Evolutionary conservation across 2,888 invertebrate genomes (phyloP).

Genomic region (Platypus cylindrus): DNA sequence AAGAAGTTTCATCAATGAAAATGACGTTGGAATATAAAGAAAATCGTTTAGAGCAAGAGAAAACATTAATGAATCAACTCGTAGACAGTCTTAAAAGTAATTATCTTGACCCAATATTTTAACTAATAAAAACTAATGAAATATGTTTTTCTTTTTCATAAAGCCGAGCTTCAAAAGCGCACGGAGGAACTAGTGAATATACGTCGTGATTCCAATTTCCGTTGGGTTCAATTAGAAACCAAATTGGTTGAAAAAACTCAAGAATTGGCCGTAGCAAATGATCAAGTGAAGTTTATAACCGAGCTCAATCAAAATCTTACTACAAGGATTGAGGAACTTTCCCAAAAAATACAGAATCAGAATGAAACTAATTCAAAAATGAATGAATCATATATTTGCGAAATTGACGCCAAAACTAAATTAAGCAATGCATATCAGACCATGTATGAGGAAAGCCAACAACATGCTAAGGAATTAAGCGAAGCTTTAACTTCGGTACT

Average conservation of each 20-base stretch:
- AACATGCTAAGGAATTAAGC: slow-evolving; percentile 64
- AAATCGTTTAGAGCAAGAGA: slow-evolving; percentile 73
- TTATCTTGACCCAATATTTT: neutral
- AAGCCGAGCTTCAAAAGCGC: slow-evolving; percentile 61
- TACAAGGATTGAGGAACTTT: slow-evolving; percentile 53
- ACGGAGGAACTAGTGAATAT: slow-evolving; percentile 66
- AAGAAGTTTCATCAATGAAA: slow-evolving; percentile 55
- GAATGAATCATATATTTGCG: slow-evolving; percentile 62
- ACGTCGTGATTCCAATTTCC: slow-evolving; percentile 57
- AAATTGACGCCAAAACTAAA: slow-evolving; percentile 75
- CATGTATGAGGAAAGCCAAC: slow-evolving; percentile 63
- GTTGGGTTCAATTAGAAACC: slow-evolving; percentile 55
- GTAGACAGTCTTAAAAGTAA: slow-evolving; percentile 53
- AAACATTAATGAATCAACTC: slow-evolving; percentile 61
- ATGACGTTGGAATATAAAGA: slow-evolving; percentile 68
- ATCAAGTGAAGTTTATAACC: slow-evolving; percentile 53
- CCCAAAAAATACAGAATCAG: slow-evolving; percentile 58
- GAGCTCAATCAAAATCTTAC: slow-evolving; percentile 57
- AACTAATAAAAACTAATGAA: neutral
- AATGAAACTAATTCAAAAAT: slow-evolving; percentile 45
- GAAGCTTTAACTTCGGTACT: slow-evolving; percentile 62
- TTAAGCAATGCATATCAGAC: slow-evolving; percentile 73
- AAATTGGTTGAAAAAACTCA: slow-evolving; percentile 67
- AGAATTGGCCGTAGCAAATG: slow-evolving; percentile 60
- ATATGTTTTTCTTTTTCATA: too few species aligned